Evolutionary conservation across 2,888 invertebrate species (phyloP), one percentile per base, ranked within the genome.

Genomic region (Macrophya alboannulata): DNA sequence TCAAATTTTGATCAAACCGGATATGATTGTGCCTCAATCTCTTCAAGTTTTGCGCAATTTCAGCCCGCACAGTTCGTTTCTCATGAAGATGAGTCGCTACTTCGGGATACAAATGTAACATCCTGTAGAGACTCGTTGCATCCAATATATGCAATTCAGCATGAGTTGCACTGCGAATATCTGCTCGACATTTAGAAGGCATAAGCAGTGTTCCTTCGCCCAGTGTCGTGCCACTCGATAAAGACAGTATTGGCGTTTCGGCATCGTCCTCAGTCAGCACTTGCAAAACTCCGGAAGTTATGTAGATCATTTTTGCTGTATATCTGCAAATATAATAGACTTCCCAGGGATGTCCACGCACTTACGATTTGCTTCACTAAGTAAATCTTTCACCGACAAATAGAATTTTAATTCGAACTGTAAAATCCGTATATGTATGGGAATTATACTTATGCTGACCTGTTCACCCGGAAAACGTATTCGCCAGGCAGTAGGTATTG

Each of bases 181-280:
- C 81, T 25, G 43, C 81, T 40, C 81, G 59, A 81, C 81, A 81
- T 62, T 40, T 81, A 9, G 62, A 62, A 12, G 81, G 81, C 43
- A 81, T 71, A 10, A 90, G 85, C n/a, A 90, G 86, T 1, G 87
- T 86, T 1, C 87, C 86, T 72, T 89, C 90, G 0, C 90, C 89
- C 17, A 90, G 65, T 62, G 88, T 87, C 9, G 88, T 89, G 12
- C 90, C 90, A 4, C 88, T 87, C 10, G 88, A 87, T 48, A 90
- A 86, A 2, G 88, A 88, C 31, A 90, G 43, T 43, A 90, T 88
- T 0, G 90, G 89, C 0, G 89, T 89, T 84, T 90, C 90, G 0
- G 88, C 88, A 76, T 90, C 89, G 62, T 89, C 87, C 79, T 89
- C 88, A 4, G 90, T 90, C 43, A 89, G 81, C 9, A 90, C 86